phyloP scores from a whole-genome alignment of 2,888 invertebrate species.

The Euplagia quadripunctaria region DNA sequence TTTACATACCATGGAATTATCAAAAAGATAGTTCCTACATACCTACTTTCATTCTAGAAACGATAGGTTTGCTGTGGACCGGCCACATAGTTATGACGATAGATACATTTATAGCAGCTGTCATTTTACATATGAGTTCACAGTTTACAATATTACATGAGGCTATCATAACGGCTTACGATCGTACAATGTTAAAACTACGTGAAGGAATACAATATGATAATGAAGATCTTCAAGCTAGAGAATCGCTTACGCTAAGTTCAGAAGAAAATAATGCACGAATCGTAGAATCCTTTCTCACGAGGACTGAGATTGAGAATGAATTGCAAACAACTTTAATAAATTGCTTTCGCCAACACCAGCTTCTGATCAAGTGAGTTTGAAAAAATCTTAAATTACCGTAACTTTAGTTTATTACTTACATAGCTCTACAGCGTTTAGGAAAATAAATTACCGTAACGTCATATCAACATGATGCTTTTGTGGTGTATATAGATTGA shows the following conservation, averaged over 20 bases:
- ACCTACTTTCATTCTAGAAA: slow-evolving; percentile 75
- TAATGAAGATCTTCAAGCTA: slow-evolving; percentile 34
- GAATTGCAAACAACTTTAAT: slow-evolving; percentile 68
- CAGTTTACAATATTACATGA: slow-evolving; percentile 77
- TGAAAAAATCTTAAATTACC: not conserved
- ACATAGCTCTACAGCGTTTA: not conserved
- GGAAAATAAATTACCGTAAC: not conserved
- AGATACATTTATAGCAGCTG: slow-evolving; percentile 80
- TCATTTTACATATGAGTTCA: slow-evolving; percentile 80
- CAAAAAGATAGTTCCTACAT: slow-evolving; percentile 72
- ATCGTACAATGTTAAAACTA: slow-evolving; percentile 69
- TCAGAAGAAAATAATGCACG: slow-evolving; percentile 60
- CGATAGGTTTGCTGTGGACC: slow-evolving; percentile 79
- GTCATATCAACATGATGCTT: not conserved
- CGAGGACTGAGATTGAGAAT: slow-evolving; percentile 67
- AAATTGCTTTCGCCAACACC: slow-evolving; percentile 79
- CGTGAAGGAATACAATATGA: slow-evolving; percentile 49
- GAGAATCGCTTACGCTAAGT: slow-evolving; percentile 29
- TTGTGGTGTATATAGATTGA: not conserved
- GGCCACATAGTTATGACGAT: slow-evolving; percentile 83
- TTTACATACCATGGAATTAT: slow-evolving; percentile 83
- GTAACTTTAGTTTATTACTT: not conserved
- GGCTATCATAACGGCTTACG: slow-evolving; percentile 74
- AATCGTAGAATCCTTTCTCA: slow-evolving; percentile 61
- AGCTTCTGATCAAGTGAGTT: slow-evolving; percentile 75